Conservation (phyloP, 2,888 invertebrate genomes). For the Andrena bicolor region DNA sequence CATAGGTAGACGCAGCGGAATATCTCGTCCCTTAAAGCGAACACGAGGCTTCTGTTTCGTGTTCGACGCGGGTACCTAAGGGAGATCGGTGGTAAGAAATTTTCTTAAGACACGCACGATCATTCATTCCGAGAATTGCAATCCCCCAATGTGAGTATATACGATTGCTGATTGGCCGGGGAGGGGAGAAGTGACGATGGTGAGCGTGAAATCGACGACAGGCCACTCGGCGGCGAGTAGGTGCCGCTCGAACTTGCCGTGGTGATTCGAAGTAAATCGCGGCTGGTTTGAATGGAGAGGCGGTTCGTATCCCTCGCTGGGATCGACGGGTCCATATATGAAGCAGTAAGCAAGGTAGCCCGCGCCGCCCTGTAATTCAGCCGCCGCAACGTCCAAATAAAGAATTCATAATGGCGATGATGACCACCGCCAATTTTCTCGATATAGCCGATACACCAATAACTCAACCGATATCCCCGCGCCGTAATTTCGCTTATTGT, state of each 20-base stretch:
- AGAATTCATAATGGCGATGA: conserved; percentile 85
- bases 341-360: conserved; percentile 84
- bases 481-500: conserved; percentile 75
- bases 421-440: conserved; percentile 83
- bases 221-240: background rate
- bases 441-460: conserved; percentile 82
- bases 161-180: background rate
- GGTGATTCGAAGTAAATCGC: background rate
- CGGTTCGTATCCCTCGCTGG: conserved; percentile 76
- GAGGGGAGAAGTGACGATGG: conserved; percentile 4
- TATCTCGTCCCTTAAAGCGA: no score
- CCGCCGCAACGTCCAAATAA: conserved; percentile 83
- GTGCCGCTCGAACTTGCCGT: background rate
- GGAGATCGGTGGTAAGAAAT: no score
- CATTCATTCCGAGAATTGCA: no score
- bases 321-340: conserved; percentile 78
- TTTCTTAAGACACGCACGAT: no score
- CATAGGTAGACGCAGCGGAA: no score
- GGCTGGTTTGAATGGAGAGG: conserved; percentile 51
- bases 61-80: no score
- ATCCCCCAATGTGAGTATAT: background rate
- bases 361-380: conserved; percentile 83
- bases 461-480: conserved; percentile 74
- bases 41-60: no score
- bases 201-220: conserved; percentile 7